Base-by-base conservation (phyloP, 1,140 invertebrate species). In the Penaeus vannamei region DNA sequence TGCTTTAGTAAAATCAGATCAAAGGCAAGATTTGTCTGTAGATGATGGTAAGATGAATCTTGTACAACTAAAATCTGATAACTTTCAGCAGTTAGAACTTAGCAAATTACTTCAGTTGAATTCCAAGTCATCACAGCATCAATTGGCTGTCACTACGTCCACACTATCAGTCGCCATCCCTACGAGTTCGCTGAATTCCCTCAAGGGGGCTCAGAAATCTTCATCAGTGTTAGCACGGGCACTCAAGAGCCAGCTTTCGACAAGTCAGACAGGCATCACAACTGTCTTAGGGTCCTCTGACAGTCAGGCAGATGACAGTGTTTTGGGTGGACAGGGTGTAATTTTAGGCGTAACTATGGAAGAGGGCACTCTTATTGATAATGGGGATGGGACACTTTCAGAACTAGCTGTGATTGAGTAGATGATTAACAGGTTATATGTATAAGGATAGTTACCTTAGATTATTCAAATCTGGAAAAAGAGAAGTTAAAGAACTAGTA, bases 331-430 rank as follows among this genome's bases (percentile, higher is more conserved):
- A 17, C 87, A 85, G 36, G 83, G 82, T 53, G 87, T 89, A 53
- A 80, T 89, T 61, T 66, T 89, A 80, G 87, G 87, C 1, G 87
- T 89, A 14, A 89, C 82, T 29, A 89, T 89, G 87, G 87, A 89
- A 77, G 87, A 89, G 29, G 87, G 87, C 19, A 89, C 87, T 77
- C 87, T 89, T 61, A 29, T 89, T 72, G 87, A 89, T 79, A 84
- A 79, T 89, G 87, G 87, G 46, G 87, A 89, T 79, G 87, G 83
- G 46, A 89, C 87, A 42, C 87, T 89, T 22, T 89, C 87, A 46
- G 87, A 89, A 85, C 83, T 89, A 19, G 84, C 87, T 32, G 87
- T 89, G 26, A 89, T 89, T 85, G 87, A 89, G 12, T 89, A 89
- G 42, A 46, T 53, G 14, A 53, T 53, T 53, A 17, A 53, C 17